Conservation (phyloP, 2,113 vertebrate species). For the Illadopsis cleaveri region DNA sequence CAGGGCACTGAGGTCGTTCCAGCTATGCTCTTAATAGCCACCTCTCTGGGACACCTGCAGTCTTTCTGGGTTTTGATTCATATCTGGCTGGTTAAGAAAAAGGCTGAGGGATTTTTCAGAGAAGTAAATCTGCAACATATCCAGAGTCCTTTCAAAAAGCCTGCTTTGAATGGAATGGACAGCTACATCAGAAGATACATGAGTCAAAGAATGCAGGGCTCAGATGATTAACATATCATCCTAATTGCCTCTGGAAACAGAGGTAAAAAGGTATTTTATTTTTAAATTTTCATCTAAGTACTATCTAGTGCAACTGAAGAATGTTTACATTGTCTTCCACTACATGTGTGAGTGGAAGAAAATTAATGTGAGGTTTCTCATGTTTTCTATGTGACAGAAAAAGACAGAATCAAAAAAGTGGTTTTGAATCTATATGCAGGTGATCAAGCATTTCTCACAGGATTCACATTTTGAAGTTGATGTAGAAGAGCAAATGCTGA, state of each 20-base stretch:
- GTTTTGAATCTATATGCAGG: background rate
- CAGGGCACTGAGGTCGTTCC: background rate
- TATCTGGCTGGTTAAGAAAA: background rate
- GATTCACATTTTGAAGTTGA: background rate
- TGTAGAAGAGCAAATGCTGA: background rate
- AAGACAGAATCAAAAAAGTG: background rate
- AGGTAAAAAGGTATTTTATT: constrained; percentile 16
- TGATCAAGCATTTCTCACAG: background rate
- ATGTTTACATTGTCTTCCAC: constrained; percentile 11
- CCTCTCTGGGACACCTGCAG: background rate
- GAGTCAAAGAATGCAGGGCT: background rate
- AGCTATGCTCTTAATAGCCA: background rate
- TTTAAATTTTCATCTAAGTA: constrained; percentile 31
- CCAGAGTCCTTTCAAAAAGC: background rate
- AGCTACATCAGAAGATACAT: background rate
- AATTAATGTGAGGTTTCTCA: background rate
- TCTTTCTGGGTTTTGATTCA: background rate
- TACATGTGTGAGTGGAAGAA: background rate
- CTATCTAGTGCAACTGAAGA: background rate
- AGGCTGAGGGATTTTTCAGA: background rate
- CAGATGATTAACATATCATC: constrained; percentile 23
- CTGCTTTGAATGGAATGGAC: background rate
- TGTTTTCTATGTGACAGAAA: background rate
- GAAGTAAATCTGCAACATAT: background rate
- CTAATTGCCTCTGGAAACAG: background rate